Percentiles rank a stretch among this genome's conserved stretches.
These are phyloP conservation scores for Caligus rogercresseyi DNA, from an alignment of 1,140 invertebrate species.

Conservation along the genomic window DNA sequence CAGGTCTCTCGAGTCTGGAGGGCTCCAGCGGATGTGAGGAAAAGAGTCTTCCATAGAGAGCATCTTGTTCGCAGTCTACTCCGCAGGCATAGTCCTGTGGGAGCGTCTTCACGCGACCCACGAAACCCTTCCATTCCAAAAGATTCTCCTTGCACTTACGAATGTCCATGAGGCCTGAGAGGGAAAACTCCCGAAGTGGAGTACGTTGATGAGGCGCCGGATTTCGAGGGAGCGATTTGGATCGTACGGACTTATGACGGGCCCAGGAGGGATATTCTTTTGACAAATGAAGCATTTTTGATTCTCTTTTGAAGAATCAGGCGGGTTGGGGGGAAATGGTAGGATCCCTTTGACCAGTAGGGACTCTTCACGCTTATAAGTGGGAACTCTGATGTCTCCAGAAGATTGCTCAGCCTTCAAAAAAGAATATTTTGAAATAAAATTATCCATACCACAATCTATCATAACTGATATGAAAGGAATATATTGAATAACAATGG, in stretches of 20 bases:
- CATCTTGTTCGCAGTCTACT: conserved; percentile 10
- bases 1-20: background rate
- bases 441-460: no score
- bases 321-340: background rate
- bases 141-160: background rate
- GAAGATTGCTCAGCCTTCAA: background rate
- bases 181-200: background rate
- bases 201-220: background rate
- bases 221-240: background rate
- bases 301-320: background rate
- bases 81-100: conserved; percentile 12
- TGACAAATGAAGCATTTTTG: background rate
- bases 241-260: background rate
- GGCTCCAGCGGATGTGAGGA: conserved; percentile 2
- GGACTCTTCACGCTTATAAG: background rate
- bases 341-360: background rate
- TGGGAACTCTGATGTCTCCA: background rate
- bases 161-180: background rate
- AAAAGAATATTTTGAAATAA: no score
- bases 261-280: background rate
- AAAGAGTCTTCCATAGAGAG: conserved; percentile 11
- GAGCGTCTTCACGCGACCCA: conserved; percentile 5
- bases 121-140: background rate
- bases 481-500: no score
- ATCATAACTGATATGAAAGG: no score